phyloP scores from a whole-genome alignment of 2,888 invertebrate genomes.

The Nephrotoma appendiculata region DNA sequence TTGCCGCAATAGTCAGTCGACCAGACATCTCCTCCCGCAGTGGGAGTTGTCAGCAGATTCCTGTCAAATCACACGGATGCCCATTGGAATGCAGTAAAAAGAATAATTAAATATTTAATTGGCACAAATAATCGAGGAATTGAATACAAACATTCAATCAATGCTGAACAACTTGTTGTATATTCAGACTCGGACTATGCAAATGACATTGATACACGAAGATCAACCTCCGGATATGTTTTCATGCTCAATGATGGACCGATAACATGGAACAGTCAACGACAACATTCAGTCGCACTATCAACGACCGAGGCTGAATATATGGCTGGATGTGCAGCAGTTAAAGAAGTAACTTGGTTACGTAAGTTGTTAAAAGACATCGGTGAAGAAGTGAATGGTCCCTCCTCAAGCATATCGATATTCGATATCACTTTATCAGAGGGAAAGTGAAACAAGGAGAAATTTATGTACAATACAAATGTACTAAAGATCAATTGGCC shows the following conservation, averaged over 20 bases:
- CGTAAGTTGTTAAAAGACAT: background rate
- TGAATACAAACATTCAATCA: background rate
- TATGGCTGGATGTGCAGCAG: background rate
- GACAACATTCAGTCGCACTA: background rate
- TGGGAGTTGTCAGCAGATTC: slow-evolving; percentile 14
- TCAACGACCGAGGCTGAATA: too few species aligned
- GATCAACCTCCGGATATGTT: background rate
- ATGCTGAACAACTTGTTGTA: background rate
- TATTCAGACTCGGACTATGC: background rate
- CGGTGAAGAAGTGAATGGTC: background rate
- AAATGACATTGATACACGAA: background rate
- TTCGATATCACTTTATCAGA: too few species aligned
- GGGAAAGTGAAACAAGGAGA: background rate
- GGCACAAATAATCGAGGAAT: background rate
- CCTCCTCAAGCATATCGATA: background rate
- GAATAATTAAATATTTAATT: background rate
- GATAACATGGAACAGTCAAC: background rate
- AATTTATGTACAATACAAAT: background rate
- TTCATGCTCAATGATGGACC: background rate
- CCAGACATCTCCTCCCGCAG: slow-evolving; percentile 17
- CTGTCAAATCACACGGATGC: background rate
- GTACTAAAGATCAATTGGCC: background rate
- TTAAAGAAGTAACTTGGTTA: background rate
- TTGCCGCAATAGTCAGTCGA: slow-evolving; percentile 13
- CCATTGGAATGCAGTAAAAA: background rate